Evolutionary conservation across 2,888 invertebrate species (phyloP).

Genomic region (Sceliomorpha sp.): DNA sequence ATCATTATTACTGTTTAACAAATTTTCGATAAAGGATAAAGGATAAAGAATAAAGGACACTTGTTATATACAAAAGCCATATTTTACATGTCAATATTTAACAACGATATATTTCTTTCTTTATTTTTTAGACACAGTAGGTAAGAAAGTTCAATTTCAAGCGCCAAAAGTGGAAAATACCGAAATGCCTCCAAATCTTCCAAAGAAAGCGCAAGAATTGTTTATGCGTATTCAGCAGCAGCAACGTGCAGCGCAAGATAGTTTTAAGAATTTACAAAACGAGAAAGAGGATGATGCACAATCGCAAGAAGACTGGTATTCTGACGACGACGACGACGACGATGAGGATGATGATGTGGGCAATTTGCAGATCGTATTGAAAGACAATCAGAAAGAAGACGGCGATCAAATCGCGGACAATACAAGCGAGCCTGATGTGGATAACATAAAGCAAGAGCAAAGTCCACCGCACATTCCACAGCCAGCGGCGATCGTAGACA

Average conservation of each 20-base stretch:
- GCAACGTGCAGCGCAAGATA: conserved; percentile 81
- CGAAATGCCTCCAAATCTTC: conserved; percentile 82
- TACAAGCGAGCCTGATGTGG: conserved; percentile 25
- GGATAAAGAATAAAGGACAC: too few relatives aligned
- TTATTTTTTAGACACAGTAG: not conserved
- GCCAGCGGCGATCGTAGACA: conserved; percentile 83
- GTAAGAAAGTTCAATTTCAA: not conserved
- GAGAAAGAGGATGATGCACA: conserved; percentile 67
- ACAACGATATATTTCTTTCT: too few relatives aligned
- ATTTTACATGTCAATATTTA: too few relatives aligned
- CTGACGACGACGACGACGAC: conserved; percentile 83
- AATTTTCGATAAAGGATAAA: too few relatives aligned
- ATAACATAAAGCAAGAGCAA: conserved; percentile 28
- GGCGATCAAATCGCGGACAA: conserved; percentile 66
- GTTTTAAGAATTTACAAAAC: conserved; percentile 78
- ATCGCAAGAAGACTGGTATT: conserved; percentile 86
- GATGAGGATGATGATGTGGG: conserved; percentile 75
- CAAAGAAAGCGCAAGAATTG: conserved; percentile 85
- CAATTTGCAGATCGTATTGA: conserved; percentile 85
- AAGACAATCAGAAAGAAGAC: conserved; percentile 87
- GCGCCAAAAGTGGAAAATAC: conserved; percentile 51
- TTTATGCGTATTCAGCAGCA: conserved; percentile 86
- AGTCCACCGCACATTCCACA: conserved; percentile 77
- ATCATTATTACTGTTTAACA: too few relatives aligned
- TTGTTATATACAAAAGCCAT: too few relatives aligned